These are phyloP conservation scores for Brachyptera risi DNA, from an alignment of 2,888 invertebrate species.

Conservation along the genomic window DNA sequence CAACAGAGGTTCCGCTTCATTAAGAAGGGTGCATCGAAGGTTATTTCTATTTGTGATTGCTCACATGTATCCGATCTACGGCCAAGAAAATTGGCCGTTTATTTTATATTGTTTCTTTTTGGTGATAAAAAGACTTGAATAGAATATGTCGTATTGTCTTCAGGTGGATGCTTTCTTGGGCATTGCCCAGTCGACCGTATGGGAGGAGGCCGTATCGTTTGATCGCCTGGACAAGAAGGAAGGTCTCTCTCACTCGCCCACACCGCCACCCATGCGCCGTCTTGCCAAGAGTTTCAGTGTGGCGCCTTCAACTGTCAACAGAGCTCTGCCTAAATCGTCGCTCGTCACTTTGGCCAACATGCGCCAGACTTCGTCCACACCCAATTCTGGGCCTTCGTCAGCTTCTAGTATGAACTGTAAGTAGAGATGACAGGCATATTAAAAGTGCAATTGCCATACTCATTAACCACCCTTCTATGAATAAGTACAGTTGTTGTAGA, in stretches of 20 bases:
- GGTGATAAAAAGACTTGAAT: too few species aligned
- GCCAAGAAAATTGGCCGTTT: too few species aligned
- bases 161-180: conserved; percentile 93
- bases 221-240: conserved; percentile 46
- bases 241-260: conserved; percentile 55
- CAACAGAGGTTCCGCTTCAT: too few species aligned
- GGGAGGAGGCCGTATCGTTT: conserved; percentile 48
- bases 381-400: conserved; percentile 67
- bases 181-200: conserved; percentile 49
- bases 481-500: too few species aligned
- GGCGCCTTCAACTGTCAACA: conserved; percentile 63
- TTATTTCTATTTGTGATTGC: too few species aligned
- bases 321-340: conserved; percentile 74
- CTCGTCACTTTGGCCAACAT: conserved; percentile 74
- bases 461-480: too few species aligned
- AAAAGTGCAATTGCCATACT: too few species aligned
- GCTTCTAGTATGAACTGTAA: conserved; percentile 63
- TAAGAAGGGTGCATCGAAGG: too few species aligned
- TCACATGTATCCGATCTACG: too few species aligned
- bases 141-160: too few species aligned
- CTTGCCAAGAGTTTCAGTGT: conserved; percentile 91
- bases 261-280: conserved; percentile 82
- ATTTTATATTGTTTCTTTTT: too few species aligned
- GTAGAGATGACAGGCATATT: conserved; percentile 36
- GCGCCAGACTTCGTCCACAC: conserved; percentile 61